Evolutionary conservation across 1,140 invertebrate species (phyloP), one percentile per base, ranked within the genome.

Genomic region (Antheraea mylitta): DNA sequence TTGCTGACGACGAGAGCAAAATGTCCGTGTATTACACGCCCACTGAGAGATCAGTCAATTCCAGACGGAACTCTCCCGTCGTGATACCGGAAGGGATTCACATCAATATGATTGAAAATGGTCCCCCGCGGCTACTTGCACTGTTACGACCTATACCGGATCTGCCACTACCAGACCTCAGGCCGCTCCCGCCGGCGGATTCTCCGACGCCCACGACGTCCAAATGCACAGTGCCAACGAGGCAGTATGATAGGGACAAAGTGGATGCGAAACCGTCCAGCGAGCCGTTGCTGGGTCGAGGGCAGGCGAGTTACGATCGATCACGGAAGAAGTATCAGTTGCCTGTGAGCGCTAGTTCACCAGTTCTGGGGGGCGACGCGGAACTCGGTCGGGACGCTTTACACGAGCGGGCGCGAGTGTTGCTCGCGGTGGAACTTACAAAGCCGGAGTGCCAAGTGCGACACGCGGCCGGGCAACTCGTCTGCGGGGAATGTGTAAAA

Each of bases 21-120:
- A 89, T 95, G 72, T 96, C 95, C 18, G 93, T 97, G 13, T 97
- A 97, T 80, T 97, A 97, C 88, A 97, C 96, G 18, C 96, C 96
- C 9, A 96, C 96, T 6, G 96, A 96, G 81, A 79, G 94, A 5
- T 90, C 91, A 13, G 63, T 91, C 7, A 85, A 85, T 63, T 93
- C 92, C 63, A 75, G 91, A 18, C 75, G 91, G 3, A 85, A 81
- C 70, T 93, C 92, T 42, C 89, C 87, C 0, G 69, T 86, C 3
- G 72, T 70, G 9, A 69, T 92, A 8, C 79, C 94, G 8, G 93
- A 94, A 11, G 93, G 93, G 7, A 93, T 94, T 10, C 94, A 94
- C 74, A 94, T 95, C 66, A 94, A 94, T 76, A 94, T 94, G 80
- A 94, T 94, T 72, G 94, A 94, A 73, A 83, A 87, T 5, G 83